Conservation (phyloP, 2,888 invertebrate species). For the Pachycephus smyrnensis region DNA sequence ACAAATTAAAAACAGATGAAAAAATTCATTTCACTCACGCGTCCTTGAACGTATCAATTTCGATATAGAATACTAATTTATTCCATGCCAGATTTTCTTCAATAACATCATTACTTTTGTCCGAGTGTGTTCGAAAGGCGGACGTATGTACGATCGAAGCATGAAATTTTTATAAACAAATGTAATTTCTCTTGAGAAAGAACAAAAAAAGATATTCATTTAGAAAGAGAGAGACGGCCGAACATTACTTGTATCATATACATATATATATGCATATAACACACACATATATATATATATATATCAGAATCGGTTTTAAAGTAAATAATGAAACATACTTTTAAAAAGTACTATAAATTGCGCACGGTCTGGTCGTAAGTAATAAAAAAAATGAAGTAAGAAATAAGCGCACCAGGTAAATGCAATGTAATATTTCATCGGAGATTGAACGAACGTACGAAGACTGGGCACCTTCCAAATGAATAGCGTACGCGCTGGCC, state of each 20-base stretch:
- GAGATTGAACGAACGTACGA: constrained; percentile 63
- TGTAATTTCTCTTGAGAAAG: constrained; percentile 19
- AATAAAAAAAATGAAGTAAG: constrained; percentile 40
- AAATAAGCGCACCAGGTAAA: constrained; percentile 64
- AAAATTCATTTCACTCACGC: constrained; percentile 20
- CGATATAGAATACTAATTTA: constrained; percentile 61
- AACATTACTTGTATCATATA: constrained; percentile 18
- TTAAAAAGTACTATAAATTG: constrained; percentile 33
- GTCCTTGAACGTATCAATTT: constrained; percentile 56
- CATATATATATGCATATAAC: background rate
- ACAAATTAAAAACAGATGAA: background rate
- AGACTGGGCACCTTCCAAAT: constrained; percentile 64
- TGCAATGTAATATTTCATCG: constrained; percentile 59
- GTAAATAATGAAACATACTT: constrained; percentile 17
- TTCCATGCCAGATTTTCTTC: constrained; percentile 25
- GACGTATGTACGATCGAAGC: constrained; percentile 29
- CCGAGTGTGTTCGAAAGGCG: constrained; percentile 12
- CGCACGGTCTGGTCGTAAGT: constrained; percentile 63
- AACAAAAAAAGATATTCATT: constrained; percentile 14
- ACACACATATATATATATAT: background rate
- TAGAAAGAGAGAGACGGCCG: constrained; percentile 7
- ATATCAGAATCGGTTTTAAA: constrained; percentile 13
- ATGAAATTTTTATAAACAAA: constrained; percentile 35
- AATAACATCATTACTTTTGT: background rate
- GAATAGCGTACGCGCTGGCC: constrained; percentile 63